These are phyloP conservation scores for Chrysolina americana DNA, from an alignment of 2,888 invertebrate genomes.

Conservation along the genomic window DNA sequence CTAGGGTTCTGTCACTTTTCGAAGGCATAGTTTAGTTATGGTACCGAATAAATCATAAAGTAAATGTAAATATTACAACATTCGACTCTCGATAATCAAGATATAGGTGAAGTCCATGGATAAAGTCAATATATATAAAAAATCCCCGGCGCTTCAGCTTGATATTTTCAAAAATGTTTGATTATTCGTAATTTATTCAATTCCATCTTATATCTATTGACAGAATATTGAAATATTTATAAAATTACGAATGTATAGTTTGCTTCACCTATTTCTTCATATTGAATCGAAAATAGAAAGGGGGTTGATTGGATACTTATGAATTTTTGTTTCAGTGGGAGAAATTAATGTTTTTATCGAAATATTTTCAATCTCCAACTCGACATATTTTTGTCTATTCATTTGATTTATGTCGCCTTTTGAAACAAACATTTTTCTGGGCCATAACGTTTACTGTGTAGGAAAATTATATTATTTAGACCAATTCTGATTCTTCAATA, in stretches of 20 bases:
- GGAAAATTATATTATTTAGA: constrained; percentile 32
- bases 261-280: neutral
- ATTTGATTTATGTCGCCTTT: neutral
- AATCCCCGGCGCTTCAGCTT: no score
- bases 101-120: constrained; percentile 10
- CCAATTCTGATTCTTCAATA: constrained; percentile 39
- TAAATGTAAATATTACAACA: constrained; percentile 10
- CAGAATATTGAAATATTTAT: neutral
- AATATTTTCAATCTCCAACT: neutral
- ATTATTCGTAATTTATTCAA: neutral
- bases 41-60: neutral
- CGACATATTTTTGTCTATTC: neutral
- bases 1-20: constrained; percentile 58
- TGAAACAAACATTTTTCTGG: neutral
- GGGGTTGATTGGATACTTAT: neutral
- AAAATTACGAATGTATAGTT: neutral
- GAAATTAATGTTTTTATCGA: neutral
- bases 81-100: neutral
- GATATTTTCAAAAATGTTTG: no score
- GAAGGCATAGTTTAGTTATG: constrained; percentile 49
- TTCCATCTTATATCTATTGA: no score
- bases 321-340: neutral
- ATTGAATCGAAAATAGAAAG: neutral
- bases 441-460: constrained; percentile 5
- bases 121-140: neutral